phyloP scores from a whole-genome alignment of 1,140 invertebrate genomes.

The Zaprionus kolodkinae region DNA sequence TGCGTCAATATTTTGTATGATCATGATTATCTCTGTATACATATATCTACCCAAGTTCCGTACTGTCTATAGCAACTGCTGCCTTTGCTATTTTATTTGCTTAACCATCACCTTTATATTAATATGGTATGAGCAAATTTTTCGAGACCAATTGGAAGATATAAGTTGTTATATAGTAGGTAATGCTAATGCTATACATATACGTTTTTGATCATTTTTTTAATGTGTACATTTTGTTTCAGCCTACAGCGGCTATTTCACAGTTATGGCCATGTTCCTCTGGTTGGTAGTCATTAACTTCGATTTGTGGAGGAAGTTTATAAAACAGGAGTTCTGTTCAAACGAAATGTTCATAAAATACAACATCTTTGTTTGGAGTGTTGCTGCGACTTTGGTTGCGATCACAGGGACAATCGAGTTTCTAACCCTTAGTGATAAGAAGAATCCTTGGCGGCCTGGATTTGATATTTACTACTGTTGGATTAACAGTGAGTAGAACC shows the following conservation, averaged over 20 bases:
- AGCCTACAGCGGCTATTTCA: conserved; percentile 10
- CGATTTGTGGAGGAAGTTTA: conserved; percentile 1
- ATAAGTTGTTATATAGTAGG: not conserved
- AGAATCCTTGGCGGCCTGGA: not conserved
- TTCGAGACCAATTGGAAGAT: not conserved
- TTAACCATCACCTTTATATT: not conserved
- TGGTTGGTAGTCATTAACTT: conserved; percentile 11
- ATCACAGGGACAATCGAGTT: not conserved
- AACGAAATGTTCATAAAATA: not conserved
- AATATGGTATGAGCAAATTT: not conserved
- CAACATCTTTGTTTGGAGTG: conserved; percentile 10
- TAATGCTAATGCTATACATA: no score
- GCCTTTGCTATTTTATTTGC: conserved; percentile 7
- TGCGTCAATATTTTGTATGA: conserved; percentile 7
- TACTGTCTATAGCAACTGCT: not conserved
- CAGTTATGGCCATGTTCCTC: conserved; percentile 8
- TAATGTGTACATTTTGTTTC: not conserved
- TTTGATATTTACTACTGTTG: not conserved
- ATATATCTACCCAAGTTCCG: conserved; percentile 3
- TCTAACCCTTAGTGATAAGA: not conserved
- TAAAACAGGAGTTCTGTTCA: not conserved
- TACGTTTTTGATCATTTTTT: not conserved
- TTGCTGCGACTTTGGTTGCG: not conserved
- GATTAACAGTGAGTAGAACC: not conserved
- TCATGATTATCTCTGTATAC: not conserved